phyloP scores from a whole-genome alignment of 1,140 invertebrate genomes.

The Lordiphosa collinella region DNA sequence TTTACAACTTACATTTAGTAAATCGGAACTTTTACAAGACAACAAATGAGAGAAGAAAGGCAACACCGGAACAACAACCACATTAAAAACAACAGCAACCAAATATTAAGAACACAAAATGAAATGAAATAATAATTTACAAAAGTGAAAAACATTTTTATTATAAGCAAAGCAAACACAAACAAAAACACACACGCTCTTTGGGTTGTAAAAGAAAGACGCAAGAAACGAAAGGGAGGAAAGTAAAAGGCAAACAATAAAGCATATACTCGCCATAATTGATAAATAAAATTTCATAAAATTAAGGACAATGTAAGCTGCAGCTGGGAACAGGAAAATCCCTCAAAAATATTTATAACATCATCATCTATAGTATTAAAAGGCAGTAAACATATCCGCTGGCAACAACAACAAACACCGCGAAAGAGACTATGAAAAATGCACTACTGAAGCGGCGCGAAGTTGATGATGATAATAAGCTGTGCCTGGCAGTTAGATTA shows the following conservation, averaged over 20 bases:
- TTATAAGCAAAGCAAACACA: constrained; percentile 19
- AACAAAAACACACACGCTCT: constrained; percentile 47
- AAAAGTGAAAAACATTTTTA: constrained; percentile 12
- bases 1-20: constrained; percentile 26
- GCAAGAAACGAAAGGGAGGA: constrained; percentile 28
- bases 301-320: constrained; percentile 63
- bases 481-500: constrained; percentile 57
- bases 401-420: constrained; percentile 55
- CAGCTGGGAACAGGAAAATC: constrained; percentile 31
- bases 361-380: constrained; percentile 13
- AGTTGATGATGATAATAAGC: constrained; percentile 69
- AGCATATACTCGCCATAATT: constrained; percentile 75
- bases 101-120: constrained; percentile 22
- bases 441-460: constrained; percentile 74
- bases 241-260: constrained; percentile 61
- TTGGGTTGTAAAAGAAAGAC: constrained; percentile 56
- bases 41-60: constrained; percentile 20
- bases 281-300: constrained; percentile 52
- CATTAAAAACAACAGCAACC: background rate
- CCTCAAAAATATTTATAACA: constrained; percentile 5
- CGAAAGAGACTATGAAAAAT: constrained; percentile 77
- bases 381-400: constrained; percentile 57
- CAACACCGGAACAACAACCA: constrained; percentile 20
- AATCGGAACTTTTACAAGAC: constrained; percentile 43
- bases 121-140: constrained; percentile 36